phyloP scores from a whole-genome alignment of 1,140 invertebrate species.

The Hestina assimilis region DNA sequence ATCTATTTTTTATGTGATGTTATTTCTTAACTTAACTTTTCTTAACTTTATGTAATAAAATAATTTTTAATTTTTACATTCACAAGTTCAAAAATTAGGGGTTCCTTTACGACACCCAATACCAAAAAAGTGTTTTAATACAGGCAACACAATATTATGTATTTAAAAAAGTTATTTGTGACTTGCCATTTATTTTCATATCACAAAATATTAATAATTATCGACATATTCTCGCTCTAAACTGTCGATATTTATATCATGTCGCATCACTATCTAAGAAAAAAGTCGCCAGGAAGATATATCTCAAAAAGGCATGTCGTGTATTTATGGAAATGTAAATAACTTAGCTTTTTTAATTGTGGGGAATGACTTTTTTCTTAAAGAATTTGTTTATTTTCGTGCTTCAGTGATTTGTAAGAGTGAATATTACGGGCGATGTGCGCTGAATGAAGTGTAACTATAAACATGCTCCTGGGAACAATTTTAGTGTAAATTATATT shows the following conservation, averaged over 20 bases:
- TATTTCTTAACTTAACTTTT: too few relatives aligned
- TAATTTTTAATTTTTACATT: too few relatives aligned
- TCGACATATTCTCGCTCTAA: slow-evolving; percentile 27
- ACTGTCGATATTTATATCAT: too few relatives aligned
- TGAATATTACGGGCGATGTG: slow-evolving; percentile 41
- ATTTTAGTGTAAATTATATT: slow-evolving; percentile 30
- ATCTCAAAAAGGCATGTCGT: slow-evolving; percentile 57
- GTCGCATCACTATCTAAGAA: slow-evolving; percentile 30
- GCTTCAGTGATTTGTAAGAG: slow-evolving; percentile 53
- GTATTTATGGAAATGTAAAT: slow-evolving; percentile 75
- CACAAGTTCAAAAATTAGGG: too few relatives aligned
- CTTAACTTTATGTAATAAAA: too few relatives aligned
- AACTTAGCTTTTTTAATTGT: slow-evolving; percentile 69
- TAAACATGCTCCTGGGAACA: slow-evolving; percentile 33
- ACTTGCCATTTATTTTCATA: too few relatives aligned
- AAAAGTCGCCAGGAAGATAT: slow-evolving; percentile 70
- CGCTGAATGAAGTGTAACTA: slow-evolving; percentile 45
- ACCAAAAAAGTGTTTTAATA: too few relatives aligned
- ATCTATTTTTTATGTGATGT: too few relatives aligned
- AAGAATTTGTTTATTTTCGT: slow-evolving; percentile 63
- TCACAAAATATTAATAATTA: slow-evolving; percentile 3
- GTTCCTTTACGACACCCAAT: too few relatives aligned
- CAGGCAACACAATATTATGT: too few relatives aligned
- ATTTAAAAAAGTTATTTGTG: too few relatives aligned
- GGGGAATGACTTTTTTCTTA: slow-evolving; percentile 57